A percentile compares a stretch with the other conserved stretches of the same genome.
These are phyloP conservation scores for Lissonota sp. DNA, from an alignment of 2,888 invertebrate genomes.

Conservation along the genomic window DNA sequence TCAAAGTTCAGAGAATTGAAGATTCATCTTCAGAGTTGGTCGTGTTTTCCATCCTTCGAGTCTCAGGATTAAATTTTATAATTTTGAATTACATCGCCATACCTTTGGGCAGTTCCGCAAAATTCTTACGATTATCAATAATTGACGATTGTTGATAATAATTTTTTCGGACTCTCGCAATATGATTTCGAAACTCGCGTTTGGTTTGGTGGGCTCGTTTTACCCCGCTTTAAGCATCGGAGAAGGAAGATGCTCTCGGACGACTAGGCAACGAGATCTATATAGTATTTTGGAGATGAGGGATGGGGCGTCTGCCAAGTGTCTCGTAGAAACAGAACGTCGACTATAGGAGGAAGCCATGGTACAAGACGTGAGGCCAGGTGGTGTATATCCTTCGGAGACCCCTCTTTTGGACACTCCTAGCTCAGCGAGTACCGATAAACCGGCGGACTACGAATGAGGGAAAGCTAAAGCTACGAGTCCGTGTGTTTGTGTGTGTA, in stretches of 20 bases:
- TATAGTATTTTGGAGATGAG: conserved; percentile 73
- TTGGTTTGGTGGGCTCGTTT: conserved; percentile 11
- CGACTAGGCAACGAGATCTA: conserved; percentile 44
- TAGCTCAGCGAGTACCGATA: not conserved
- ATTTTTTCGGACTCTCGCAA: not conserved
- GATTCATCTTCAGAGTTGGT: too few species aligned
- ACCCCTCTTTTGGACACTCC: not conserved
- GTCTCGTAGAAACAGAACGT: conserved; percentile 78
- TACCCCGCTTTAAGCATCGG: conserved; percentile 12
- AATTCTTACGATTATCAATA: too few species aligned
- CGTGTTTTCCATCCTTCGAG: too few species aligned
- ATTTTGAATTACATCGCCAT: too few species aligned
- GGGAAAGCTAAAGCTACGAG: not conserved
- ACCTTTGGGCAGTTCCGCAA: too few species aligned
- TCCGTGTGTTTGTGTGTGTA: conserved; percentile 73
- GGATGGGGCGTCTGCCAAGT: conserved; percentile 83
- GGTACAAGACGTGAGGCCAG: conserved; percentile 79
- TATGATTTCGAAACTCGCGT: too few species aligned
- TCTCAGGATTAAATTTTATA: too few species aligned
- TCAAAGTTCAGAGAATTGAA: too few species aligned
- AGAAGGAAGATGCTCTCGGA: conserved; percentile 43
- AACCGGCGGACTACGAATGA: conserved; percentile 1
- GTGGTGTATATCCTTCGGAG: conserved; percentile 41
- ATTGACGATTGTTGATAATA: not conserved
- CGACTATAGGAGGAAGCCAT: conserved; percentile 75